phyloP scores from a whole-genome alignment of 2,797 vertebrate genomes.

The Sebastes vulpes region DNA sequence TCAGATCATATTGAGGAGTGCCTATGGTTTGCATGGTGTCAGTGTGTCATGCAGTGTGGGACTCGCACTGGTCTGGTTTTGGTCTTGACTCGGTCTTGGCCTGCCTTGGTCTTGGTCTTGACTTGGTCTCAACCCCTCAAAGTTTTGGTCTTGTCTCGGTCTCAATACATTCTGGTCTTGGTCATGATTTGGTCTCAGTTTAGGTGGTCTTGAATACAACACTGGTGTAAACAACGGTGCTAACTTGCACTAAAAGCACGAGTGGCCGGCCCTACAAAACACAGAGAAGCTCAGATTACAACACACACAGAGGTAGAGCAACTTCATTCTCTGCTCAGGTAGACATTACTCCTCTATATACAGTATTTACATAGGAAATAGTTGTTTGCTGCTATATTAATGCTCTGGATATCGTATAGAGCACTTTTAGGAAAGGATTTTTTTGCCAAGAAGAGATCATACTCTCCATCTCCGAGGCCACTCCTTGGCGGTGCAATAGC shows the following conservation, averaged over 20 bases:
- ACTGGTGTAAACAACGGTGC: background rate
- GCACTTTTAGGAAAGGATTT: background rate
- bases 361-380: background rate
- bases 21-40: too few relatives aligned
- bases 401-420: background rate
- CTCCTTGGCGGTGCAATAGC: slow-evolving; percentile 5
- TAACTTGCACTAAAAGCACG: background rate
- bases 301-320: background rate
- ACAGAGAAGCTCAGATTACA: background rate
- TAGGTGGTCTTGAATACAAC: background rate
- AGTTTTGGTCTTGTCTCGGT: background rate
- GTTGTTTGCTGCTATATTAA: background rate
- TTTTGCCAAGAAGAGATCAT: background rate
- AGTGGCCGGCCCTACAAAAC: background rate
- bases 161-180: background rate
- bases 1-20: too few relatives aligned
- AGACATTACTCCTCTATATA: background rate
- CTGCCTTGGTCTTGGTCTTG: too few relatives aligned
- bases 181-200: background rate
- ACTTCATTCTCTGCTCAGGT: background rate
- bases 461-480: slow-evolving; percentile 24
- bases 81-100: too few relatives aligned
- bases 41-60: too few relatives aligned
- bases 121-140: background rate
- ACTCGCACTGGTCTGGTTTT: too few relatives aligned